Conservation (phyloP, 2,113 vertebrate species). For the Oophaga pumilio region DNA sequence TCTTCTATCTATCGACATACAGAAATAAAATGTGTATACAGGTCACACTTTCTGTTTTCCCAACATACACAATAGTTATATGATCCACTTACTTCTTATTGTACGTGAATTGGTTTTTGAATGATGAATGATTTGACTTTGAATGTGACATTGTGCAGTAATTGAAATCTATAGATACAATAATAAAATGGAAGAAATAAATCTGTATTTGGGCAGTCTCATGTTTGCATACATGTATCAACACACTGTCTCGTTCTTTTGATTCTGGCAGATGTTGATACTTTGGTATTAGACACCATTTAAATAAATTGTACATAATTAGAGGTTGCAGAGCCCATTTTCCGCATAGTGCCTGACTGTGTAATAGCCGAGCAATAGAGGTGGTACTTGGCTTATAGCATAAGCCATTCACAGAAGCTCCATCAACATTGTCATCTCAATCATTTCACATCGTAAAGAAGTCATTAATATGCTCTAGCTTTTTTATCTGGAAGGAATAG, state of each 20-base stretch:
- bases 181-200: constrained; percentile 3
- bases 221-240: constrained; percentile 34
- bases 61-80: background rate
- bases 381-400: constrained; percentile 23
- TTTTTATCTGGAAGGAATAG: background rate
- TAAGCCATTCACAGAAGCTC: background rate
- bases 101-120: background rate
- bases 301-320: constrained; percentile 48
- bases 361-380: constrained; percentile 19
- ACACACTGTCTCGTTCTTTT: constrained; percentile 17
- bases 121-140: background rate
- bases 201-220: background rate
- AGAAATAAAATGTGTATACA: background rate
- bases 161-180: background rate
- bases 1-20: constrained; percentile 8
- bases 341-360: constrained; percentile 14
- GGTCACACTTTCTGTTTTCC: background rate
- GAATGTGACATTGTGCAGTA: constrained; percentile 9
- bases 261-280: constrained; percentile 34
- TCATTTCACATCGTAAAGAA: background rate
- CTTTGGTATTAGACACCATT: constrained; percentile 20
- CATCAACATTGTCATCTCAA: constrained; percentile 19
- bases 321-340: constrained; percentile 9
- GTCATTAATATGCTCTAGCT: constrained; percentile 13
- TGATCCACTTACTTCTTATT: background rate